Evolutionary conservation across 2,797 vertebrate species (phyloP), one percentile per base, ranked within the genome.

Genomic region (Gephyroberyx darwinii): DNA sequence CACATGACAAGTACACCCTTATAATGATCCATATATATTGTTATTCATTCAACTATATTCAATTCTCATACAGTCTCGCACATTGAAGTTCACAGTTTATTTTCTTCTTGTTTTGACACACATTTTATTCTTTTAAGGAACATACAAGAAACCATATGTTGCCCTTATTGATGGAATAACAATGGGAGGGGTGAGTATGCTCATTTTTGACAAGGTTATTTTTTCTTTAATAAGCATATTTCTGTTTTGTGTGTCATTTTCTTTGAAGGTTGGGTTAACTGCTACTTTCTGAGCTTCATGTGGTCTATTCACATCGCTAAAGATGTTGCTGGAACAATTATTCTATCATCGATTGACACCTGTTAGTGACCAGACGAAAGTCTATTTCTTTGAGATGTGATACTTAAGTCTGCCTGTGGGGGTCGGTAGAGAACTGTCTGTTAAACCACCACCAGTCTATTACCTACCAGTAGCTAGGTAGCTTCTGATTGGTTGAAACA

Each of bases 161-260:
- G 96, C 98, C 22, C 88, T 99, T 50, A 97, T 98, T 0, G 94
- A 97, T 89, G 98, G 98, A 68, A 95, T 99, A 87, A 97, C 96
- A 61, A 99, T 99, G 96, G 97, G 98, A 91, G 98, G 96, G 71
- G 98, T 99, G 91, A 98, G 97, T 95, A 84, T 43, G 33, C 17
- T 17, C 12, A 5, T 30, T 50, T 19, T 12, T 60, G 30, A 75
- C 53, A 37, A 47, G 2, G 5, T n/a, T 43, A 5, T 30, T 47
- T 8, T 52, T 37, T 19, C 19, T 19, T 31, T 22, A 17, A 26
- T 20, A 7, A 1, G 4, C 9, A n/a, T 35, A 35, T 17, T 13
- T 20, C 39, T 5, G 45, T 30, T 20, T 2, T 17, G 17, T 31
- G 17, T 30, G 2, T 55, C 4, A 12, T 26, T 26, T 53, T 53